Evolutionary conservation across 2,888 invertebrate genomes (phyloP).

Genomic region (Chloroclystis v-ata): DNA sequence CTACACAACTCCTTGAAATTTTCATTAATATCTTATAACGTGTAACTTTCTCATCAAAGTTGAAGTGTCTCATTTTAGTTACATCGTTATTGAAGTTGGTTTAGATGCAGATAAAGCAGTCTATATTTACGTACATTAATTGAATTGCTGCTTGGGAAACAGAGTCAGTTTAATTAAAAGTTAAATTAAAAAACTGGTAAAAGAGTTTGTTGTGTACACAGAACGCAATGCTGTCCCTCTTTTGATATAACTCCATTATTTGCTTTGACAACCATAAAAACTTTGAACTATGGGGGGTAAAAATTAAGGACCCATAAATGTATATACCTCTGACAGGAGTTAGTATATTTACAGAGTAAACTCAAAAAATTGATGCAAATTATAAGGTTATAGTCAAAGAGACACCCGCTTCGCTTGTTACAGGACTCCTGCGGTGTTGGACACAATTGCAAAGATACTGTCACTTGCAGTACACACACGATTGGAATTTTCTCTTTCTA

Average conservation of each 20-base stretch:
- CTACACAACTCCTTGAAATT: conserved; percentile 1
- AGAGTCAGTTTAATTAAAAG: conserved; percentile 61
- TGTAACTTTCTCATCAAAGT: conserved; percentile 52
- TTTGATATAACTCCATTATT: no score
- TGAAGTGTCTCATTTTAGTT: conserved; percentile 49
- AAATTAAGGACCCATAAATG: no score
- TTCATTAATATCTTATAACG: conserved; percentile 4
- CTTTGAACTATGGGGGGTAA: no score
- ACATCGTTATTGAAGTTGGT: conserved; percentile 43
- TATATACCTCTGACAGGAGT: no score
- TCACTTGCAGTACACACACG: conserved; percentile 33
- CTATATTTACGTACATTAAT: conserved; percentile 51
- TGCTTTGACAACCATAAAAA: no score
- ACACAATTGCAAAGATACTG: conserved; percentile 46
- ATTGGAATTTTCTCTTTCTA: conserved; percentile 57
- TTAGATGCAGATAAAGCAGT: conserved; percentile 36
- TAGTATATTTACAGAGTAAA: no score
- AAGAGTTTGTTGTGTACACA: no score
- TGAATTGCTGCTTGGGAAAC: conserved; percentile 49
- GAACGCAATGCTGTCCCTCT: no score
- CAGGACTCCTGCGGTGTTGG: conserved; percentile 60
- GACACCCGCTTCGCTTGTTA: conserved; percentile 61
- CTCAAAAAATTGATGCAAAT: no score
- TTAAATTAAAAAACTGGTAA: conserved; percentile 20
- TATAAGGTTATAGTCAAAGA: conserved; percentile 29